phyloP scores from a whole-genome alignment of 2,888 invertebrate genomes.

The Volucella zonaria region DNA sequence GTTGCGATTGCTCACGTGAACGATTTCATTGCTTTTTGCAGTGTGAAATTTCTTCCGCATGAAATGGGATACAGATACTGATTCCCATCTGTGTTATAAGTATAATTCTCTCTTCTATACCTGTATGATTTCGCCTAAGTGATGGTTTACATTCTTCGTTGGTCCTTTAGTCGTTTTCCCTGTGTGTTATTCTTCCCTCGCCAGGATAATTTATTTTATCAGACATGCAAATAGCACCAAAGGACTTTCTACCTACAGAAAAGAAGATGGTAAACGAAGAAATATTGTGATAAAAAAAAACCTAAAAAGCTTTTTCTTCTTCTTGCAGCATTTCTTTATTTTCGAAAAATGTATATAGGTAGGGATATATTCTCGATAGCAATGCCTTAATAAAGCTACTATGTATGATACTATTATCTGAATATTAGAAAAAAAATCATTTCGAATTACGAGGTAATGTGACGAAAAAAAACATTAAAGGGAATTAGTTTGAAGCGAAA shows the following conservation, averaged over 20 bases:
- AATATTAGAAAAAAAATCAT: conserved; percentile 40
- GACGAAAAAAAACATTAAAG: conserved; percentile 54
- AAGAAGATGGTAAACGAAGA: conserved; percentile 37
- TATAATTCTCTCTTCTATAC: conserved; percentile 29
- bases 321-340: conserved; percentile 17
- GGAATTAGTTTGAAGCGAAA: conserved; percentile 53
- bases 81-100: conserved; percentile 47
- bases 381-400: conserved; percentile 9
- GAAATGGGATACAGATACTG: conserved; percentile 70
- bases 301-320: conserved; percentile 15
- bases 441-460: conserved; percentile 31
- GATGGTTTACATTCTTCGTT: conserved; percentile 57
- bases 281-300: conserved; percentile 45
- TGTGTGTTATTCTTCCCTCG: conserved; percentile 58
- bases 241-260: conserved; percentile 46
- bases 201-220: conserved; percentile 72
- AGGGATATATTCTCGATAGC: neutral
- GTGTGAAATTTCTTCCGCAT: conserved; percentile 72
- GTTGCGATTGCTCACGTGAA: conserved; percentile 72
- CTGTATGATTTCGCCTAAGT: conserved; percentile 61
- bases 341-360: neutral
- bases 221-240: conserved; percentile 70
- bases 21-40: conserved; percentile 69
- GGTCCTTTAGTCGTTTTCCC: conserved; percentile 7
- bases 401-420: conserved; percentile 22